Evolutionary conservation across 2,113 vertebrate species (phyloP).

Genomic region (Microcebus griseorufus): DNA sequence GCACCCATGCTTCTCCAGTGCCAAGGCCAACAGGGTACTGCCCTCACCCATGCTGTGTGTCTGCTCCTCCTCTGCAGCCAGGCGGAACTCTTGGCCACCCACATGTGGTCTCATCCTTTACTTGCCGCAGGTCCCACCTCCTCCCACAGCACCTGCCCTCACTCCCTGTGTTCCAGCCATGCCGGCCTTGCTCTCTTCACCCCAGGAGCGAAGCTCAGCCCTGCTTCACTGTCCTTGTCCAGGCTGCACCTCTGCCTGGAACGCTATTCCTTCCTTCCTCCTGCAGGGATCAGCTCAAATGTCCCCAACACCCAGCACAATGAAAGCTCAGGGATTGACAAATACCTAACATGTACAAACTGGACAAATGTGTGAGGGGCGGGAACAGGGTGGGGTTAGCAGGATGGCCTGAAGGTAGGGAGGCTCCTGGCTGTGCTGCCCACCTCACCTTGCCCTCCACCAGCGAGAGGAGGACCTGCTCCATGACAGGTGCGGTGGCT

Average conservation of each 20-base stretch:
- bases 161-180: background rate
- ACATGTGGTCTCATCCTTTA: background rate
- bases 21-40: background rate
- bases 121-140: background rate
- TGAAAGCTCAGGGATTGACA: background rate
- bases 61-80: background rate
- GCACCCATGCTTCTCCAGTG: background rate
- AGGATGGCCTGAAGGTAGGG: background rate
- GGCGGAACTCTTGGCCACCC: background rate
- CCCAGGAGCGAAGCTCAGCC: background rate
- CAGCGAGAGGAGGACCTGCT: constrained; percentile 94
- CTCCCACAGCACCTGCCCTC: background rate
- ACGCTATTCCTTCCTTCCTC: background rate
- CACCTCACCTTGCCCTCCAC: constrained; percentile 94
- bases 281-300: background rate
- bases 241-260: background rate
- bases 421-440: background rate
- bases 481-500: constrained; percentile 88
- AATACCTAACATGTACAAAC: background rate
- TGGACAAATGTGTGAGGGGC: background rate
- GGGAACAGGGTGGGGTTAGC: background rate
- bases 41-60: background rate
- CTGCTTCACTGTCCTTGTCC: background rate
- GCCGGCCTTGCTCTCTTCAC: background rate
- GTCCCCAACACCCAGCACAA: background rate